Conservation (phyloP, 2,888 invertebrate species). For the Drosophila mettleri region DNA sequence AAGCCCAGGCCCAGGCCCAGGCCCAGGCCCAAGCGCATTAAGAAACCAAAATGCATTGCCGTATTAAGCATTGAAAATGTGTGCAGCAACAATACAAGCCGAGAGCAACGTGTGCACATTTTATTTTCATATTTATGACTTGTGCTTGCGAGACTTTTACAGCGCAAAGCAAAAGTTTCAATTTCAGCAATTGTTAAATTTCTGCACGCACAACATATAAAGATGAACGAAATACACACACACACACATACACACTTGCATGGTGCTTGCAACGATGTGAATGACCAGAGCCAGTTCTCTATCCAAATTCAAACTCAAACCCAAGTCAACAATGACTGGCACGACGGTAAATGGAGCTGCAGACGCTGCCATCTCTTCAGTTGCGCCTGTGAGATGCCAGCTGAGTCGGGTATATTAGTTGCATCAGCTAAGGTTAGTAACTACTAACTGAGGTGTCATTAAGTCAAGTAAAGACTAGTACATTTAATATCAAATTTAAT, state of each 20-base stretch:
- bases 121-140: conserved; percentile 65
- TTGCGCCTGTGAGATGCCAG: conserved; percentile 2
- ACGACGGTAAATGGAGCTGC: conserved; percentile 27
- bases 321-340: conserved; percentile 37
- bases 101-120: conserved; percentile 65
- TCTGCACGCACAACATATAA: conserved; percentile 72
- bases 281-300: conserved; percentile 61
- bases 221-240: conserved; percentile 54
- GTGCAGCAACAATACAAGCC: conserved; percentile 18
- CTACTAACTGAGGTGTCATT: no score
- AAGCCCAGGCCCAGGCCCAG: conserved; percentile 13
- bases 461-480: no score
- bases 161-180: conserved; percentile 68
- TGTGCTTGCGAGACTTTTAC: conserved; percentile 45
- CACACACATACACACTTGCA: conserved; percentile 21
- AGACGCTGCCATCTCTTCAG: conserved; percentile 30
- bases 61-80: conserved; percentile 55
- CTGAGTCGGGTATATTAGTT: conserved; percentile 20
- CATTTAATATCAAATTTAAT: no score
- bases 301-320: conserved; percentile 34
- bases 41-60: conserved; percentile 67
- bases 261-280: conserved; percentile 62
- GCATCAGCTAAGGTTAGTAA: no score
- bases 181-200: conserved; percentile 76
- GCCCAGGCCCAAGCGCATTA: conserved; percentile 23